These are phyloP conservation scores for Poeciliopsis turneri DNA, from an alignment of 2,797 vertebrate genomes.

Conservation along the genomic window DNA sequence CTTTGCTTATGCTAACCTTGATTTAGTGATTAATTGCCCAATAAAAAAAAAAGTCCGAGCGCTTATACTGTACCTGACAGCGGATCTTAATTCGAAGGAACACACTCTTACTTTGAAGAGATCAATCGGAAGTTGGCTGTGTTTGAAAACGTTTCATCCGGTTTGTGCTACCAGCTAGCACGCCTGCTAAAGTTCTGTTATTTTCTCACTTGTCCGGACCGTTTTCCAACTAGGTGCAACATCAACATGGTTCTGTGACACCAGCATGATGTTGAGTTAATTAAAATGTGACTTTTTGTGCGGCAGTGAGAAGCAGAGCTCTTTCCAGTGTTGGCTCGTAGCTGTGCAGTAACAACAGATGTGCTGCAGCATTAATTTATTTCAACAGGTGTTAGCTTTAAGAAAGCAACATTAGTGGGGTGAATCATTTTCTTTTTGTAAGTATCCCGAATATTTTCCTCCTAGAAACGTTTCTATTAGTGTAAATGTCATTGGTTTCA, in stretches of 20 bases:
- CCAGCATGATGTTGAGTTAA: background rate
- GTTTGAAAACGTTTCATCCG: slow-evolving; percentile 57
- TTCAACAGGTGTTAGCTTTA: slow-evolving; percentile 50
- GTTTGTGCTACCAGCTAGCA: background rate
- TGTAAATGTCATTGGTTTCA: background rate
- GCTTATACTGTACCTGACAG: background rate
- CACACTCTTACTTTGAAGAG: slow-evolving; percentile 32
- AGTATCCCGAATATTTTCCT: background rate
- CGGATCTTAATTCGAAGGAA: slow-evolving; percentile 37
- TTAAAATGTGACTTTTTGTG: background rate
- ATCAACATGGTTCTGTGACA: rapidly evolving
- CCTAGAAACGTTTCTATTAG: background rate
- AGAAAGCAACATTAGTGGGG: background rate
- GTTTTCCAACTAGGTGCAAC: background rate
- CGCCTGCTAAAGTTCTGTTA: background rate
- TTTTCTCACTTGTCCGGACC: background rate
- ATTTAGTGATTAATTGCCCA: background rate
- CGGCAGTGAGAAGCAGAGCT: background rate
- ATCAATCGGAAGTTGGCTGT: slow-evolving; percentile 40
- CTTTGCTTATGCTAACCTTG: background rate
- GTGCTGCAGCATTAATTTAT: slow-evolving; percentile 29
- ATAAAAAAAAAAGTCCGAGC: background rate
- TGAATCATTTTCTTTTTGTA: background rate
- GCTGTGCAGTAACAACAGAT: slow-evolving; percentile 25
- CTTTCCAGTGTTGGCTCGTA: slow-evolving; percentile 14